Conservation (phyloP, 2,113 vertebrate species). For the Ovis aries region DNA sequence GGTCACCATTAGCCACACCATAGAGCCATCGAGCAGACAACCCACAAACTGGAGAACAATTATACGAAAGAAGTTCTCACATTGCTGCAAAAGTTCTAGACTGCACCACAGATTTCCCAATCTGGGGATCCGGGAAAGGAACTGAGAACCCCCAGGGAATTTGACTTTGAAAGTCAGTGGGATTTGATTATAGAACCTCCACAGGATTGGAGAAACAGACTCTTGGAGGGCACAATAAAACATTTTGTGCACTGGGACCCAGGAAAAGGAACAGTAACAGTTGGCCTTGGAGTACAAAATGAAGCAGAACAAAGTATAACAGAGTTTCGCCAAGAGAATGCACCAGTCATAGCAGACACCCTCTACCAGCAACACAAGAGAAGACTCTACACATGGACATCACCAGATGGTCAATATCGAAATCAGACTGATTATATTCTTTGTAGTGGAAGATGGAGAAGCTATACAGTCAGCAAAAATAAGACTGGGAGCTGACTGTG, state of each 20-base stretch:
- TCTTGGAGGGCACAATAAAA: not conserved
- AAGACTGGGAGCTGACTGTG: not conserved
- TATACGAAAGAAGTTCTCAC: not conserved
- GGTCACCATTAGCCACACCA: not conserved
- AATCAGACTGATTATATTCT: not conserved
- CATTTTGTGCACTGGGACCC: not conserved
- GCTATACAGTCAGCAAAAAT: not conserved
- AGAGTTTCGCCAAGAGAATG: not conserved
- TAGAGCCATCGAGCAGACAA: accelerated
- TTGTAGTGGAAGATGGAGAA: not conserved
- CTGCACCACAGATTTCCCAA: not conserved
- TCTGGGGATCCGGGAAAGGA: not conserved
- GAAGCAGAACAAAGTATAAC: not conserved
- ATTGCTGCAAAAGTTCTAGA: not conserved
- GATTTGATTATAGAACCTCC: not conserved
- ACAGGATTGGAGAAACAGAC: not conserved
- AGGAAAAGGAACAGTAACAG: not conserved
- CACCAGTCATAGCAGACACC: not conserved
- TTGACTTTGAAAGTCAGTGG: not conserved
- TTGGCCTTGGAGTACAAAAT: not conserved
- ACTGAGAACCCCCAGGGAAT: not conserved
- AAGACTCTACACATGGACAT: not conserved
- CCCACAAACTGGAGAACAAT: not conserved
- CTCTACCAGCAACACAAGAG: not conserved
- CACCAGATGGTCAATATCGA: not conserved